Conservation (phyloP, 2,113 vertebrate genomes). For the Seriola dumerili region DNA sequence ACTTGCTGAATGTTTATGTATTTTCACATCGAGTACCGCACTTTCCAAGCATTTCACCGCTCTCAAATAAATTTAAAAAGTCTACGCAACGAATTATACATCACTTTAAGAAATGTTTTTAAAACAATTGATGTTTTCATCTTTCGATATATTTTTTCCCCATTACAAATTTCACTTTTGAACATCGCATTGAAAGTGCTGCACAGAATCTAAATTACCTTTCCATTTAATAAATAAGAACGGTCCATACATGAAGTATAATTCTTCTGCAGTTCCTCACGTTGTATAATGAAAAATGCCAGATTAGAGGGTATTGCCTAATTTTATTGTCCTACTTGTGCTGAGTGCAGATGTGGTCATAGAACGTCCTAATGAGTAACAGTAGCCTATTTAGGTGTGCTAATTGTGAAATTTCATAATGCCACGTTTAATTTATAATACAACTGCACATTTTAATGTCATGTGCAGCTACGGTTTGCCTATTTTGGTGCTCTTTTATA, state of each 20-base stretch:
- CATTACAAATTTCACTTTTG: not conserved
- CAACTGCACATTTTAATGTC: no score
- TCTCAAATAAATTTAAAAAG: not conserved
- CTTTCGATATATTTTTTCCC: rapidly evolving
- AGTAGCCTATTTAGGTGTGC: no score
- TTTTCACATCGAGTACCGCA: conserved; percentile 50
- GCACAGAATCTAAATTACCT: not conserved
- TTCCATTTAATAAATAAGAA: not conserved
- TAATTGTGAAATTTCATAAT: not conserved
- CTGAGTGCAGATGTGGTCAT: no score
- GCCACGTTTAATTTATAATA: no score
- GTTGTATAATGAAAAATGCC: no score
- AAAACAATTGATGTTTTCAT: rapidly evolving
- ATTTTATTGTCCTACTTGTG: no score
- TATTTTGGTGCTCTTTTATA: not conserved
- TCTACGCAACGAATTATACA: not conserved
- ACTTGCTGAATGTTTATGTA: conserved; percentile 62
- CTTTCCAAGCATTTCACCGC: conserved; percentile 65
- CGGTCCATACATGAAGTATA: no score
- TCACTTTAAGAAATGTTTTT: not conserved
- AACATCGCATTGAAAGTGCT: conserved; percentile 47
- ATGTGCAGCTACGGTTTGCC: no score
- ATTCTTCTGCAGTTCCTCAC: no score
- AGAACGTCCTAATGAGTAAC: no score
- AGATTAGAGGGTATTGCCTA: no score